These are phyloP conservation scores for Eledona agricola DNA, from an alignment of 2,888 invertebrate genomes.

Conservation along the genomic window DNA sequence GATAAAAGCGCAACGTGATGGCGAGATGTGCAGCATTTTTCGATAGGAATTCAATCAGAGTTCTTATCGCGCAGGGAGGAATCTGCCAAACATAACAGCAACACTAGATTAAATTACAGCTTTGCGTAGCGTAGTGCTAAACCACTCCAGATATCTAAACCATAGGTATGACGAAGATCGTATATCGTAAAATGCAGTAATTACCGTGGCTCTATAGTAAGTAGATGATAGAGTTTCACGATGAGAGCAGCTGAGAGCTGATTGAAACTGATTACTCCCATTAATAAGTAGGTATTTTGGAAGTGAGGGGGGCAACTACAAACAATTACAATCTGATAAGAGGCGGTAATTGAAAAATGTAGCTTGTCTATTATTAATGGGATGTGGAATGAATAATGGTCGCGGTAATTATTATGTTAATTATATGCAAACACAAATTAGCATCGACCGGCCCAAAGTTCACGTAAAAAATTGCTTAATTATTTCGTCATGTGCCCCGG, in stretches of 20 bases:
- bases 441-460: constrained; percentile 27
- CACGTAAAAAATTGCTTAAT: constrained; percentile 25
- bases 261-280: constrained; percentile 53
- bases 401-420: constrained; percentile 36
- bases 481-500: constrained; percentile 18
- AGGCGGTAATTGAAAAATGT: constrained; percentile 49
- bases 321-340: constrained; percentile 50
- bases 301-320: constrained; percentile 37
- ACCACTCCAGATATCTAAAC: no score
- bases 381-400: constrained; percentile 32
- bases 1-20: background rate
- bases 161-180: constrained; percentile 18
- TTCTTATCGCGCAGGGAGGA: constrained; percentile 1
- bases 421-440: constrained; percentile 38
- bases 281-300: constrained; percentile 50
- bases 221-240: constrained; percentile 47
- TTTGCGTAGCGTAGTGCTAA: no score
- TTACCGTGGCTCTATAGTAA: constrained; percentile 48
- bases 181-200: constrained; percentile 41
- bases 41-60: constrained; percentile 2
- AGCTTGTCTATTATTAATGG: constrained; percentile 36
- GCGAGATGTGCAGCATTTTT: background rate
- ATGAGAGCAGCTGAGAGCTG: constrained; percentile 51
- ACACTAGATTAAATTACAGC: constrained; percentile 26
- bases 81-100: constrained; percentile 13